These are phyloP conservation scores for Cariama cristata DNA, from an alignment of 2,113 vertebrate species.

Conservation along the genomic window DNA sequence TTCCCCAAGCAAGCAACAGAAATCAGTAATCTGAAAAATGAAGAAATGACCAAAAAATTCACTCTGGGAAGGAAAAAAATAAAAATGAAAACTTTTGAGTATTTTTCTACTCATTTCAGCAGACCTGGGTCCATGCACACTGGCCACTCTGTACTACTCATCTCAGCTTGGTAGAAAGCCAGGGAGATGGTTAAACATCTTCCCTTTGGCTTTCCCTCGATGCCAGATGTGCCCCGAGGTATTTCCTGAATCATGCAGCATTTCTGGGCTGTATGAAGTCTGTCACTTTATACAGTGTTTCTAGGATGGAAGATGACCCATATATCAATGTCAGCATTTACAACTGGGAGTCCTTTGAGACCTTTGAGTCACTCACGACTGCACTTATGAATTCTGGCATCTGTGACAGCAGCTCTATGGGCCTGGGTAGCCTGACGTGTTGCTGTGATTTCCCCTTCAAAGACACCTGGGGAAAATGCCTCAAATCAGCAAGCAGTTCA, in stretches of 20 bases:
- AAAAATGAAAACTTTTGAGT: not conserved
- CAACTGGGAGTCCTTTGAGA: not conserved
- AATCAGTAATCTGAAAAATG: not conserved
- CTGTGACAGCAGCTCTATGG: not conserved
- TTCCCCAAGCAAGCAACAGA: not conserved
- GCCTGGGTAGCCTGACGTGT: not conserved
- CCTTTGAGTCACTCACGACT: not conserved
- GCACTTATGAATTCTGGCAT: not conserved
- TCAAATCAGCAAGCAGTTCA: not conserved
- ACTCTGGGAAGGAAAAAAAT: not conserved
- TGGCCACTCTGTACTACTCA: not conserved
- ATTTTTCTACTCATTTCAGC: not conserved
- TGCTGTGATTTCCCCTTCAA: not conserved
- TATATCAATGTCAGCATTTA: not conserved
- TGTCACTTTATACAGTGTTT: not conserved
- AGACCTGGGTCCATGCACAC: not conserved
- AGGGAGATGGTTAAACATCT: conserved; percentile 27
- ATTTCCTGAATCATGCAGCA: conserved; percentile 9
- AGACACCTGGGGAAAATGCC: not conserved
- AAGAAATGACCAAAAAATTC: not conserved
- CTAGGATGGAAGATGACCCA: not conserved
- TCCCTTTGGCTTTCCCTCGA: not conserved
- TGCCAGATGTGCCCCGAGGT: not conserved
- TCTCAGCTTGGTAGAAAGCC: conserved; percentile 5
- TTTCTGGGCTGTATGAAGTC: not conserved